phyloP scores from a whole-genome alignment of 2,797 vertebrate genomes.

The Rhinoraja longicauda region DNA sequence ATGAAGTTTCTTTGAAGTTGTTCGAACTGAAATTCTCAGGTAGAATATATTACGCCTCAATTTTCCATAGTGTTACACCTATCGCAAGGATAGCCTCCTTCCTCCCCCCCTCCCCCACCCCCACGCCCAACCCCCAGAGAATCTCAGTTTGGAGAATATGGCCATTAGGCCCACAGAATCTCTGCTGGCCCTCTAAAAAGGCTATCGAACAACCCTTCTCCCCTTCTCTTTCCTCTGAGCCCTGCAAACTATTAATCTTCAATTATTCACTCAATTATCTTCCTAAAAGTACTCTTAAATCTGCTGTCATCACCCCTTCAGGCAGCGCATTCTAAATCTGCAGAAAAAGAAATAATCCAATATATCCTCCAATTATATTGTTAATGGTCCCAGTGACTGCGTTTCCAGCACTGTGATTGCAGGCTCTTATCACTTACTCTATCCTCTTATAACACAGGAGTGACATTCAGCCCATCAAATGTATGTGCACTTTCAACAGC shows the following conservation, averaged over 20 bases:
- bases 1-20: too few relatives aligned
- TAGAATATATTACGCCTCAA: too few relatives aligned
- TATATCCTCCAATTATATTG: not conserved
- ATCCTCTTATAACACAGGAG: too few relatives aligned
- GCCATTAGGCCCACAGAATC: not conserved
- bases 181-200: not conserved
- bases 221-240: not conserved
- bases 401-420: not conserved
- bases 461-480: too few relatives aligned
- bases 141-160: not conserved
- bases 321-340: not conserved
- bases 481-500: too few relatives aligned
- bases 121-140: not conserved
- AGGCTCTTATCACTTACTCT: not conserved
- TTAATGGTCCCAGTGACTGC: not conserved
- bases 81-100: too few relatives aligned
- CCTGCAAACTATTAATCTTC: not conserved
- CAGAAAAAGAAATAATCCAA: not conserved
- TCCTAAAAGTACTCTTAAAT: too few relatives aligned
- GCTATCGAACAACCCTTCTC: not conserved
- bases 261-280: not conserved
- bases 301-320: not conserved
- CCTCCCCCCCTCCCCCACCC: too few relatives aligned
- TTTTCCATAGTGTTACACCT: too few relatives aligned
- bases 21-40: too few relatives aligned